phyloP scores from a whole-genome alignment of 37 sponge, comb jelly and placozoan species.

The Agelas oroides region DNA sequence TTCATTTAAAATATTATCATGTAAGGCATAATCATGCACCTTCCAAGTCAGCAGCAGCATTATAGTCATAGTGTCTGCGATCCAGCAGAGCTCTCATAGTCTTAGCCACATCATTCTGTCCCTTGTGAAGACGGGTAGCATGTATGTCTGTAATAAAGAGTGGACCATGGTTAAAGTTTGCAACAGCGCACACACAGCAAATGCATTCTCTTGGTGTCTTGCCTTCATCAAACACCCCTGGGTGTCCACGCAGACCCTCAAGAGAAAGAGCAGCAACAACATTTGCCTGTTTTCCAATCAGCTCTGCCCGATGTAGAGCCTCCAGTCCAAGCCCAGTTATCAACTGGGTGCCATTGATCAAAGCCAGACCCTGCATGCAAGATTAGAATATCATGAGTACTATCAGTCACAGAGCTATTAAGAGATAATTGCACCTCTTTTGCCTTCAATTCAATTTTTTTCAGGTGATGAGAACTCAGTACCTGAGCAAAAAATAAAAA shows the following conservation, averaged over 20 bases:
- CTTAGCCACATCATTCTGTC: slow-evolving; percentile 73
- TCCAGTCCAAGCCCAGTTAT: slow-evolving; percentile 83
- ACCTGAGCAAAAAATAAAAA: slow-evolving; percentile 34
- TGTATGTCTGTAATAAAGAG: slow-evolving; percentile 64
- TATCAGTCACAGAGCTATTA: too few species aligned
- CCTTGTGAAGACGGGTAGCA: slow-evolving; percentile 67
- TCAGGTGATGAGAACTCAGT: slow-evolving; percentile 60
- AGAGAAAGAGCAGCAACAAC: slow-evolving; percentile 79
- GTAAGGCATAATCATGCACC: too few species aligned
- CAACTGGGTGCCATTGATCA: slow-evolving; percentile 91
- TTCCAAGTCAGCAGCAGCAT: too few species aligned
- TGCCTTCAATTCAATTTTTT: slow-evolving; percentile 61
- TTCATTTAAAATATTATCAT: too few species aligned
- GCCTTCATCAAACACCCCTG: slow-evolving; percentile 62
- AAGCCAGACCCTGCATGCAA: slow-evolving; percentile 62
- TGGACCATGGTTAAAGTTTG: not conserved
- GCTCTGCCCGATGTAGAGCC: slow-evolving; percentile 68
- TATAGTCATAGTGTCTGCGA: too few species aligned
- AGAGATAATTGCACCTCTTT: slow-evolving; percentile 60
- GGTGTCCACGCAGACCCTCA: slow-evolving; percentile 72
- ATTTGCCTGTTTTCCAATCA: slow-evolving; percentile 73
- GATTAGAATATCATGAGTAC: not conserved
- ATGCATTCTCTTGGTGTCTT: too few species aligned
- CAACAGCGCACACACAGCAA: too few species aligned
- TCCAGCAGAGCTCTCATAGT: slow-evolving; percentile 62